phyloP scores from a whole-genome alignment of 2,888 invertebrate genomes.

The Lasiommata megera region DNA sequence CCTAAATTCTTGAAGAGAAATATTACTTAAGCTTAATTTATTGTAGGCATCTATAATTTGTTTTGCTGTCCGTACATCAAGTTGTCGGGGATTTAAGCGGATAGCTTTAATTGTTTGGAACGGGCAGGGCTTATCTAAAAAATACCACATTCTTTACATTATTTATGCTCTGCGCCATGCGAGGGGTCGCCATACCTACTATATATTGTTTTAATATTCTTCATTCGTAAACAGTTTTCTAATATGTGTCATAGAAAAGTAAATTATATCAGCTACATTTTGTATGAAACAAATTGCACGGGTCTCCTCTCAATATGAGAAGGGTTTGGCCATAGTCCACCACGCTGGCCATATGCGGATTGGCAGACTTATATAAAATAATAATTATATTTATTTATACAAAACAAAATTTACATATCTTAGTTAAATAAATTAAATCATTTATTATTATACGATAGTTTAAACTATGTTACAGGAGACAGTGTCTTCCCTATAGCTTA shows the following conservation, averaged over 20 bases:
- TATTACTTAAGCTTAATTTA: slow-evolving; percentile 2
- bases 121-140: slow-evolving; percentile 52
- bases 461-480: too few species aligned
- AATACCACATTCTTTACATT: slow-evolving; percentile 36
- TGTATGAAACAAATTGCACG: too few species aligned
- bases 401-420: too few species aligned
- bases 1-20: background rate
- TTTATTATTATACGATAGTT: too few species aligned
- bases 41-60: slow-evolving; percentile 19
- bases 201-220: slow-evolving; percentile 5
- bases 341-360: too few species aligned
- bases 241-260: background rate
- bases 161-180: slow-evolving; percentile 11
- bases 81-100: slow-evolving; percentile 55
- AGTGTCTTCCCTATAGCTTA: too few species aligned
- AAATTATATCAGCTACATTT: too few species aligned
- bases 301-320: too few species aligned
- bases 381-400: too few species aligned
- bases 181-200: slow-evolving; percentile 1
- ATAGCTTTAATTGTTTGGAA: slow-evolving; percentile 73
- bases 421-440: too few species aligned
- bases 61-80: slow-evolving; percentile 49
- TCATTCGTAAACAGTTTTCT: background rate
- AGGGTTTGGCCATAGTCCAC: too few species aligned
- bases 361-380: too few species aligned